A percentile compares a stretch with the other conserved stretches of the same genome.
phyloP scores from a whole-genome alignment of 2,888 invertebrate species.

The Dromius quadrimaculatus region DNA sequence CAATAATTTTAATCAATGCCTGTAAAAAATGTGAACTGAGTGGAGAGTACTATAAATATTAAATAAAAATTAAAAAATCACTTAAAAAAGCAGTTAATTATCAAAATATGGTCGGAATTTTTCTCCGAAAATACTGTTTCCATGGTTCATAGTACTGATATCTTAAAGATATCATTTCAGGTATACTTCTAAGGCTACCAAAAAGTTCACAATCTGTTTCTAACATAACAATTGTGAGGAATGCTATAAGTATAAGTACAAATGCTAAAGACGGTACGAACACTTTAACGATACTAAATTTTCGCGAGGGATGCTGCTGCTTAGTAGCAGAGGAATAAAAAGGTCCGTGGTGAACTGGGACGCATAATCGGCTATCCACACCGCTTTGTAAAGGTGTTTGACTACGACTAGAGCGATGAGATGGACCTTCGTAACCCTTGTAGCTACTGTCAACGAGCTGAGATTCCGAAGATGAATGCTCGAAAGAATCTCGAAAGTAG shows the following conservation, averaged over 20 bases:
- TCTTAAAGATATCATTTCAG: conserved; percentile 81
- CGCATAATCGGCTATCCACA: conserved; percentile 63
- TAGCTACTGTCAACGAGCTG: conserved; percentile 71
- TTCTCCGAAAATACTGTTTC: conserved; percentile 80
- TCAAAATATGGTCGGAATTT: conserved; percentile 75
- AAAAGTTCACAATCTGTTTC: conserved; percentile 84
- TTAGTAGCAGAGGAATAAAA: conserved; percentile 56
- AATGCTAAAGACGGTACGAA: conserved; percentile 84
- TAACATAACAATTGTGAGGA: conserved; percentile 78
- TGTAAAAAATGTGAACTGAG: no score
- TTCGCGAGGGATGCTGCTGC: conserved; percentile 65
- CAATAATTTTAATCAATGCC: no score
- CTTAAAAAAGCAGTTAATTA: conserved; percentile 56
- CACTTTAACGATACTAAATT: conserved; percentile 77
- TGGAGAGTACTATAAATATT: no score
- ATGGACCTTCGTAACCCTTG: conserved; percentile 63
- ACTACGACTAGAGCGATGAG: conserved; percentile 68
- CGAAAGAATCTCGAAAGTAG: conserved; percentile 80
- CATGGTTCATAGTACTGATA: conserved; percentile 87
- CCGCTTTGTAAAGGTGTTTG: conserved; percentile 67
- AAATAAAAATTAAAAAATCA: no score
- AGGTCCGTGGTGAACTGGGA: conserved; percentile 60
- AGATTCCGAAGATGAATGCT: conserved; percentile 85
- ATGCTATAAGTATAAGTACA: conserved; percentile 76
- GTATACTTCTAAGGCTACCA: conserved; percentile 77